Evolutionary conservation across 2,888 invertebrate species (phyloP), one percentile per base, ranked within the genome.

Genomic region (Cryptocephalus primarius): DNA sequence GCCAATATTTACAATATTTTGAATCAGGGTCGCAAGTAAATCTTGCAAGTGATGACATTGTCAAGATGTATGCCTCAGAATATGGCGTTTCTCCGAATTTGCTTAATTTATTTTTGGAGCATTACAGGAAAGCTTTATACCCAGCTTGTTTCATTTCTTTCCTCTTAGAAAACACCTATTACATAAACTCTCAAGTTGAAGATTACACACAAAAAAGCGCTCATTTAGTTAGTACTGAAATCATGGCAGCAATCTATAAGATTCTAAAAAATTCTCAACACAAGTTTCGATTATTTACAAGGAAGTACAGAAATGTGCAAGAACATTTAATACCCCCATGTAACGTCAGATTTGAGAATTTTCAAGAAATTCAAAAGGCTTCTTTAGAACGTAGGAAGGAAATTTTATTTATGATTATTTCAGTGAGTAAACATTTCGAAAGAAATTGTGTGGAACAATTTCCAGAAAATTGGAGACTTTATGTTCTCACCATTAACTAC

Each of bases 131-230:
- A 3, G 83, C 80, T 31, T 60, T 71, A 39, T 76, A 85, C 52
- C 81, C 88, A 0, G 72, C 81, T 8, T 74, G 76, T 48, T 80
- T 85, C 56, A 76, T 88, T 14, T 83, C 88, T 61, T 72, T 88
- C 11, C 68, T 79, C 47, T 75, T 77, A 10, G 74, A 79, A 38
- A 74, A 78, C 48, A 71, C 79, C 40, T 80, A 82, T 59, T 77
- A 85, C 36, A 36, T 79, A 54, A 74, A 75, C 42, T 80, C 83
- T 0, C 86, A 85, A 70, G 77, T 86, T 6, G 88, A 89, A 66
- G 80, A 85, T 64, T 79, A 77, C 58, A 65, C 67, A 3, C 74
- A 75, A 40, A 70, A 75, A 6, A 78, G 83, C 50, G 75, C 82
- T 8, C 79, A 79, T 55, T 59, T 74, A 8, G 74, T 79, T 46